Evolutionary conservation across 1,140 invertebrate species (phyloP).

Genomic region (Aphaenogaster ashmeadi): DNA sequence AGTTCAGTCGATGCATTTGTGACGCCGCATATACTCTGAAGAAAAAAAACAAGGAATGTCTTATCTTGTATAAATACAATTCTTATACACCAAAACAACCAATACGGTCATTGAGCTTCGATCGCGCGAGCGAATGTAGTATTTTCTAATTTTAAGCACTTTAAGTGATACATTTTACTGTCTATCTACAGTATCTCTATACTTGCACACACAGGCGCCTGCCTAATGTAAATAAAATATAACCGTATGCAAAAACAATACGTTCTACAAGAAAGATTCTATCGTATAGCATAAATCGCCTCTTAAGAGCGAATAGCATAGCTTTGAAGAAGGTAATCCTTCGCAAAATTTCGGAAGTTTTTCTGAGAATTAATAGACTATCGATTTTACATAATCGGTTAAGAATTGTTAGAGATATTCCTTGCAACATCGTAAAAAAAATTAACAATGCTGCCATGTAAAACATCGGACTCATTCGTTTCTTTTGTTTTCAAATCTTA

Average conservation of each 20-base stretch:
- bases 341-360: neutral
- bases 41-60: constrained; percentile 38
- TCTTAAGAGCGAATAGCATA: neutral
- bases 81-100: constrained; percentile 25
- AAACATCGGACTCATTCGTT: neutral
- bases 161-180: neutral
- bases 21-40: neutral
- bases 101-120: neutral
- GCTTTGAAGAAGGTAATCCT: neutral
- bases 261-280: constrained; percentile 5
- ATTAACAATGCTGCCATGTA: constrained; percentile 27
- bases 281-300: constrained; percentile 20
- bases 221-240: constrained; percentile 9
- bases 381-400: neutral
- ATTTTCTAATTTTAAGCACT: constrained; percentile 46
- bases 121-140: neutral
- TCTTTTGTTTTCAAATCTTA: neutral
- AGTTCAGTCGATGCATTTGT: neutral
- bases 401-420: neutral
- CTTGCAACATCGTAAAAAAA: constrained; percentile 15
- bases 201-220: constrained; percentile 18
- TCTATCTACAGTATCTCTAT: constrained; percentile 29
- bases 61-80: constrained; percentile 30
- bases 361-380: neutral
- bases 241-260: constrained; percentile 16